Percentiles rank a stretch among this genome's conserved stretches.
These are phyloP conservation scores for Mayetiola destructor DNA, from an alignment of 2,888 invertebrate species.

Conservation along the genomic window DNA sequence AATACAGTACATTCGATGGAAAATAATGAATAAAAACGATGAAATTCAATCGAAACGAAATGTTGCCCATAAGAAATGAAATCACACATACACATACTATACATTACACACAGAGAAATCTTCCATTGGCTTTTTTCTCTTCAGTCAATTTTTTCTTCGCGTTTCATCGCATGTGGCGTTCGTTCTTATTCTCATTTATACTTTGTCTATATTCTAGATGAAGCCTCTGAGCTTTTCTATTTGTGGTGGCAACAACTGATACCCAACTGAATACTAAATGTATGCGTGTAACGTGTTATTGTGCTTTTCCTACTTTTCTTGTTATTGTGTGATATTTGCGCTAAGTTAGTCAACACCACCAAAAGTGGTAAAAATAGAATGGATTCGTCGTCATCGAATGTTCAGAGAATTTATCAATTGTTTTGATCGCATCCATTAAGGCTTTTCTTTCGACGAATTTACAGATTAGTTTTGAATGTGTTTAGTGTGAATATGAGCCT, in stretches of 20 bases:
- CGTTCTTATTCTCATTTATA: not conserved
- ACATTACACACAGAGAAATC: no score
- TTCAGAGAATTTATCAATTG: not conserved
- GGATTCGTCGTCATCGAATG: conserved; percentile 5
- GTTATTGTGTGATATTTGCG: no score
- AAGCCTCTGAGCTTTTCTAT: no score
- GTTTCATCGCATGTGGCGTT: not conserved
- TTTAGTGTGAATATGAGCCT: no score
- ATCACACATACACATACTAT: not conserved
- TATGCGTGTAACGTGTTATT: no score
- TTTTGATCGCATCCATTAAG: conserved; percentile 6
- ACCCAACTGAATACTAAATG: no score
- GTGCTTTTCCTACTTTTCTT: no score
- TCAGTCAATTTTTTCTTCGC: not conserved
- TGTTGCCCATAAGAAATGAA: not conserved
- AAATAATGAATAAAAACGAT: not conserved
- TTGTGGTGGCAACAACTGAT: no score
- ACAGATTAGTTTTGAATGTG: no score
- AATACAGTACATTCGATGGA: not conserved
- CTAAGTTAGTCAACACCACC: no score
- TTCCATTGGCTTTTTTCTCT: no score
- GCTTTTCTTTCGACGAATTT: no score
- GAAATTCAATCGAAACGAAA: not conserved
- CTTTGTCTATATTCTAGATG: not conserved
- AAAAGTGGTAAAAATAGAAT: conserved; percentile 3